Evolutionary conservation across 2,113 vertebrate genomes (phyloP).

Genomic region (Tupaia chinensis): DNA sequence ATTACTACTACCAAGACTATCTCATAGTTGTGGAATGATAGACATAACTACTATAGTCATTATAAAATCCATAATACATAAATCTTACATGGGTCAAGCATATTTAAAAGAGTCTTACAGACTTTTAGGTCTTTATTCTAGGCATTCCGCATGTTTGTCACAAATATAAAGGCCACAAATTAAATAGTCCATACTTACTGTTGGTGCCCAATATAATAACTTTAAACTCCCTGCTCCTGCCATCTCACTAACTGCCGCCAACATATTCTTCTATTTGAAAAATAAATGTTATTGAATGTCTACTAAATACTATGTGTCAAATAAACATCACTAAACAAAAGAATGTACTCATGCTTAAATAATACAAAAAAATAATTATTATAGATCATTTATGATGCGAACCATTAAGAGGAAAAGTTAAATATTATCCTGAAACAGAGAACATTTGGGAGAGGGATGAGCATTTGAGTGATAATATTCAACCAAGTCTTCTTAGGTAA

Average conservation of each 20-base stretch:
- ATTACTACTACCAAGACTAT: background rate
- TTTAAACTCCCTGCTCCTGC: background rate
- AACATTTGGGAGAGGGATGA: background rate
- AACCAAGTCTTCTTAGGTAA: background rate
- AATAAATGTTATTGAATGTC: background rate
- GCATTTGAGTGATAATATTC: background rate
- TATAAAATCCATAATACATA: background rate
- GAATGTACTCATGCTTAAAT: background rate
- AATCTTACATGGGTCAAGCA: background rate
- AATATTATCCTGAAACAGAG: background rate
- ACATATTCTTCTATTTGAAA: background rate
- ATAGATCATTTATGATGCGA: background rate
- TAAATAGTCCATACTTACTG: background rate
- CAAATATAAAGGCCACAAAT: background rate
- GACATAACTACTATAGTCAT: background rate
- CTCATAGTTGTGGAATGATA: background rate
- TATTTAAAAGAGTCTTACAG: background rate
- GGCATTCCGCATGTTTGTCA: background rate
- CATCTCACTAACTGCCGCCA: background rate
- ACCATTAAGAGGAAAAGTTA: background rate
- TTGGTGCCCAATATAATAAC: background rate
- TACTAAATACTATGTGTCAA: background rate
- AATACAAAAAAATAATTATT: background rate
- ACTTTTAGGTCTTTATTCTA: background rate
- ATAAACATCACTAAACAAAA: background rate